Conservation (phyloP, 2,888 invertebrate species). For the Drosophila bunnanda region DNA sequence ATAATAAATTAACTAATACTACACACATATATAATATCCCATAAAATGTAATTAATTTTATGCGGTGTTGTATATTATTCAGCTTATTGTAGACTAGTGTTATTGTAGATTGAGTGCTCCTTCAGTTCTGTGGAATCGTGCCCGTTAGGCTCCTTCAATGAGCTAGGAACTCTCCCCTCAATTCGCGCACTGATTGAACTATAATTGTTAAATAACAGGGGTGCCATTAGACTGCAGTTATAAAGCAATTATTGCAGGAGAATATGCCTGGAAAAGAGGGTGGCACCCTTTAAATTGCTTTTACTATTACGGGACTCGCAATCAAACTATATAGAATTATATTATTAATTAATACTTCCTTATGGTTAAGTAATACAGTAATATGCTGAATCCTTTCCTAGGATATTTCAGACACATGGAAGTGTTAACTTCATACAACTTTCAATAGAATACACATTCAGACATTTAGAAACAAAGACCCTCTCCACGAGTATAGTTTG, state of each 20-base stretch:
- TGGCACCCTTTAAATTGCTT: neutral
- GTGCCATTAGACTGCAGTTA: constrained; percentile 14
- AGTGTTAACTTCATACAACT: neutral
- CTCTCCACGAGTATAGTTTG: neutral
- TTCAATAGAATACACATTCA: neutral
- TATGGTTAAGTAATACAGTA: neutral
- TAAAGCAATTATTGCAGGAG: constrained; percentile 17
- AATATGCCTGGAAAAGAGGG: neutral
- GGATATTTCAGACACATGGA: neutral
- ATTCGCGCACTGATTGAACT: constrained; percentile 29
- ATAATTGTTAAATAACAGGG: constrained; percentile 30
- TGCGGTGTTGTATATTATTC: neutral
- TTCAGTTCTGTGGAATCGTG: constrained; percentile 13
- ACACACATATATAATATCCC: too few relatives aligned
- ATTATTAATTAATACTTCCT: neutral
- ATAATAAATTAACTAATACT: neutral
- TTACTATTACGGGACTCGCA: too few relatives aligned
- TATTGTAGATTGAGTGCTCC: constrained; percentile 12
- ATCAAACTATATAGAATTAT: neutral
- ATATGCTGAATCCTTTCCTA: neutral
- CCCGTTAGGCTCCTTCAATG: neutral
- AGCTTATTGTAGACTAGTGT: neutral
- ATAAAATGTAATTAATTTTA: neutral
- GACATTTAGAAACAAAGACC: neutral
- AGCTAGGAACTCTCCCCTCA: neutral